Evolutionary conservation across 2,113 vertebrate species (phyloP).

Genomic region (Xenopus borealis): DNA sequence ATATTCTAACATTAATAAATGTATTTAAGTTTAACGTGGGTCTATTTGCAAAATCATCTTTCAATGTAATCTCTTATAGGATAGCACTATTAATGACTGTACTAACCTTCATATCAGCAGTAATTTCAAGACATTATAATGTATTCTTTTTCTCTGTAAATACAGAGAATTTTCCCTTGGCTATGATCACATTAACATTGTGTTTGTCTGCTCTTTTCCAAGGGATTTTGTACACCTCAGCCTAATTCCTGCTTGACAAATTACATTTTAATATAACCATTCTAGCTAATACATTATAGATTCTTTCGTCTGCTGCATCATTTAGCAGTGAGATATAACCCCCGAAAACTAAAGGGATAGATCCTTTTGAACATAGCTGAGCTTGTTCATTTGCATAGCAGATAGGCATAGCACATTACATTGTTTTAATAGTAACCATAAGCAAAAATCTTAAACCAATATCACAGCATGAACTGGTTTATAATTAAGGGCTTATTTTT

Average conservation of each 20-base stretch:
- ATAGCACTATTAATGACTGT: slow-evolving; percentile 14
- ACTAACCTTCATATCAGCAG: slow-evolving; percentile 19
- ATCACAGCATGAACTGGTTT: slow-evolving; percentile 15
- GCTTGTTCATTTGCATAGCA: slow-evolving; percentile 8
- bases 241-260: slow-evolving; percentile 8
- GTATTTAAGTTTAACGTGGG: slow-evolving; percentile 17
- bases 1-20: slow-evolving; percentile 24
- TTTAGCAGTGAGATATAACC: neutral
- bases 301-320: neutral
- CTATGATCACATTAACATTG: slow-evolving; percentile 25
- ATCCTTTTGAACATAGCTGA: neutral
- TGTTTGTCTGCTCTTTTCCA: slow-evolving; percentile 17
- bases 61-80: slow-evolving; percentile 7
- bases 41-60: slow-evolving; percentile 11
- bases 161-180: slow-evolving; percentile 18
- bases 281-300: neutral
- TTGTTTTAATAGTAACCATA: slow-evolving; percentile 24
- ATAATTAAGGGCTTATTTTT: slow-evolving; percentile 37
- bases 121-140: neutral
- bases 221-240: neutral
- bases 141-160: slow-evolving; percentile 17
- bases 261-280: slow-evolving; percentile 17
- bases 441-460: slow-evolving; percentile 28
- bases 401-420: slow-evolving; percentile 5
- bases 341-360: neutral